Evolutionary conservation across 2,797 vertebrate genomes (phyloP).

Genomic region (Malacoraja senta): DNA sequence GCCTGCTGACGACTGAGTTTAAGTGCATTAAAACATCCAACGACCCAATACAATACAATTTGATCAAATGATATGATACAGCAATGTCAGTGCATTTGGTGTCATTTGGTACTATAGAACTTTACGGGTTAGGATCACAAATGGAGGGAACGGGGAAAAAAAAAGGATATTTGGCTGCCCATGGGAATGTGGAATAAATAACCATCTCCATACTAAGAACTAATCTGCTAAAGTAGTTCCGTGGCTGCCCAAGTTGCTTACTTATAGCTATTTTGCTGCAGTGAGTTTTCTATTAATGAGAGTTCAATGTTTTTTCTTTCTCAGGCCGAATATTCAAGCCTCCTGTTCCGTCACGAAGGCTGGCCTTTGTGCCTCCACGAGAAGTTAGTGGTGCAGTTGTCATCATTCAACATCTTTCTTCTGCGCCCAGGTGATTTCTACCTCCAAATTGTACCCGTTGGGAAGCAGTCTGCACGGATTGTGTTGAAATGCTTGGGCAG

Average conservation of each 20-base stretch:
- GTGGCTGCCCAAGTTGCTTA: background rate
- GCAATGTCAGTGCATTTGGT: too few relatives aligned
- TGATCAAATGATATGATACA: background rate
- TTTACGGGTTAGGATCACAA: background rate
- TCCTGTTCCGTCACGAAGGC: constrained; percentile 72
- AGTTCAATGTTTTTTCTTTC: background rate
- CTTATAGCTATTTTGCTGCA: background rate
- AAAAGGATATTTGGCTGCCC: background rate
- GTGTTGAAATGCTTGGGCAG: constrained; percentile 67
- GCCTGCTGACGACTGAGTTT: background rate
- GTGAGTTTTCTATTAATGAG: background rate
- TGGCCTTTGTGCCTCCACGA: constrained; percentile 79
- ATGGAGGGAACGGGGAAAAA: too few relatives aligned
- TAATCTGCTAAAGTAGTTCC: background rate
- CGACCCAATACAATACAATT: too few relatives aligned
- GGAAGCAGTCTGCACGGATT: constrained; percentile 74
- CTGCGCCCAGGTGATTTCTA: constrained; percentile 78
- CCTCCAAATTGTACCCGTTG: constrained; percentile 70
- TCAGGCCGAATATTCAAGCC: constrained; percentile 68
- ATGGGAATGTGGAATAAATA: too few relatives aligned
- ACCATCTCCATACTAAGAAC: background rate
- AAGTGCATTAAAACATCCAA: background rate
- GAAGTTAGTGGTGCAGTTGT: constrained; percentile 71
- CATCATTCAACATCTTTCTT: constrained; percentile 64
- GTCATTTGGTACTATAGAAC: background rate